phyloP scores from a whole-genome alignment of 2,888 invertebrate genomes.

The Eupithecia abbreviata region DNA sequence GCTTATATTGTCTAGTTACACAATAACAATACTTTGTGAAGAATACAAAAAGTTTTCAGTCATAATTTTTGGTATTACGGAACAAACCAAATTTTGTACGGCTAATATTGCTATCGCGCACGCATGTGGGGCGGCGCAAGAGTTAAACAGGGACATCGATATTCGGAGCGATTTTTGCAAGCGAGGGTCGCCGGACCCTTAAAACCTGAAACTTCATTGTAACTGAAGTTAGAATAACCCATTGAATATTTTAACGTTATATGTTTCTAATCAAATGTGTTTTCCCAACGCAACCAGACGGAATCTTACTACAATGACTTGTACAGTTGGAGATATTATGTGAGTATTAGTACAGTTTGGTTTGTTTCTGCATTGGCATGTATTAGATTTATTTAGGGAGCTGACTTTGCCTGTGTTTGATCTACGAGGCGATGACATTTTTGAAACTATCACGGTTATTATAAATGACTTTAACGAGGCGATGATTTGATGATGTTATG shows the following conservation, averaged over 20 bases:
- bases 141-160: too few species aligned
- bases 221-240: not conserved
- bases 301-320: conserved; percentile 79
- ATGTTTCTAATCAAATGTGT: conserved; percentile 48
- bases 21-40: too few species aligned
- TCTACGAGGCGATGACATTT: not conserved
- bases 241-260: not conserved
- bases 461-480: not conserved
- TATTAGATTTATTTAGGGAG: not conserved
- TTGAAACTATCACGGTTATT: too few species aligned
- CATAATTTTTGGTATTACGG: too few species aligned
- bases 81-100: too few species aligned
- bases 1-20: too few species aligned
- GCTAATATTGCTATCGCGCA: too few species aligned
- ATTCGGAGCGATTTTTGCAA: too few species aligned
- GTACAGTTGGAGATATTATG: conserved; percentile 79
- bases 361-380: conserved; percentile 16
- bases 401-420: not conserved
- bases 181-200: too few species aligned
- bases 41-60: too few species aligned
- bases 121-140: too few species aligned
- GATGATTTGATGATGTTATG: not conserved
- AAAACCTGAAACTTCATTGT: not conserved
- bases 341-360: conserved; percentile 61
- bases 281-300: conserved; percentile 74